Conservation (phyloP, 2,113 vertebrate genomes). For the Rhea americana region DNA sequence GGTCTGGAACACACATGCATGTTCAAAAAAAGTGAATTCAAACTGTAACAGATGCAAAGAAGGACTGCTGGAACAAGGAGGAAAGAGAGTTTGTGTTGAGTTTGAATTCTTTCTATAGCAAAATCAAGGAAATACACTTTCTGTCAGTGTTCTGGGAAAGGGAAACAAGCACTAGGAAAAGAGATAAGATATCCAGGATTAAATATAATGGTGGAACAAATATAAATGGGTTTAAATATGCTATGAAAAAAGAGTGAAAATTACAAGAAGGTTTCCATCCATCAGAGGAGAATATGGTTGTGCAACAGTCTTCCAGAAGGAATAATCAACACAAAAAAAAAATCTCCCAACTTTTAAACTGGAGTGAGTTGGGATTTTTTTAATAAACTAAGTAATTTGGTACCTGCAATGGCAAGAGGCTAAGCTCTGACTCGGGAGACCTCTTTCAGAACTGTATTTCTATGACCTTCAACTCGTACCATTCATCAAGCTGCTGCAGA, state of each 20-base stretch:
- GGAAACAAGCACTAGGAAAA: background rate
- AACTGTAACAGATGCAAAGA: background rate
- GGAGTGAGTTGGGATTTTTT: background rate
- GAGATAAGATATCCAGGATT: background rate
- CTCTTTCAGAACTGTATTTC: background rate
- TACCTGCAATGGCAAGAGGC: background rate
- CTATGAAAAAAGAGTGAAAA: background rate
- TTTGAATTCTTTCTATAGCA: background rate
- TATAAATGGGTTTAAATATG: background rate
- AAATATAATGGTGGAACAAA: background rate
- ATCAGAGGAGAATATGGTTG: background rate
- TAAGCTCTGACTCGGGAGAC: background rate
- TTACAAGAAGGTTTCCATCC: background rate
- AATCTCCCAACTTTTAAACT: background rate
- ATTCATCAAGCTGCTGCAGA: background rate
- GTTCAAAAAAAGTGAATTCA: background rate
- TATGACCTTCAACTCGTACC: background rate
- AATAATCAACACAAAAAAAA: background rate
- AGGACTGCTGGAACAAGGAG: background rate
- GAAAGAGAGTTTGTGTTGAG: background rate
- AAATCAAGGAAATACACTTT: background rate
- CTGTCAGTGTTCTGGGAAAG: background rate
- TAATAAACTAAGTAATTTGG: background rate
- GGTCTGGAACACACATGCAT: background rate
- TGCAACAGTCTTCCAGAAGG: background rate